Conservation (phyloP, 2,797 vertebrate species). For the Acomys russatus region DNA sequence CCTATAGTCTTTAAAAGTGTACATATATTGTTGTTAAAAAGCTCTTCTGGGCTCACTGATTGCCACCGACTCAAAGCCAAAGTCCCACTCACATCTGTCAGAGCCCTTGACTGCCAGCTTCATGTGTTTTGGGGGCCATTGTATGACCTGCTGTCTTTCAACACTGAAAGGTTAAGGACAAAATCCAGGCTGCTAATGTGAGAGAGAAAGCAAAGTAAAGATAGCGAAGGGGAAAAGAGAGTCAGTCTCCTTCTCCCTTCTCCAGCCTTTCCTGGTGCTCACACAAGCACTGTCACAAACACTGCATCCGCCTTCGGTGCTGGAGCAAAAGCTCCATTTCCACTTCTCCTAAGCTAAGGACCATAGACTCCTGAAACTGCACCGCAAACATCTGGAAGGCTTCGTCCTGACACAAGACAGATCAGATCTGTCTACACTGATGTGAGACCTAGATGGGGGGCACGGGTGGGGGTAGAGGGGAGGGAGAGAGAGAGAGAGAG, state of each 20-base stretch:
- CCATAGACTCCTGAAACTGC: background rate
- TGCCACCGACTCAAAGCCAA: background rate
- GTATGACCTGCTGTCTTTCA: background rate
- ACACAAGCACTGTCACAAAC: fast-evolving
- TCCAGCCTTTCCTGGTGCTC: background rate
- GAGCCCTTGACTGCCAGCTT: background rate
- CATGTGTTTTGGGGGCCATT: background rate
- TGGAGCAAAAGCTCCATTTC: background rate
- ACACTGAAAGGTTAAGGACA: background rate
- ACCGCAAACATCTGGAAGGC: background rate
- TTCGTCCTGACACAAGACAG: background rate
- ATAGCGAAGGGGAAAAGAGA: background rate
- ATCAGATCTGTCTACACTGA: background rate
- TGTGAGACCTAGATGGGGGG: background rate
- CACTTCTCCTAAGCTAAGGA: too few relatives aligned
- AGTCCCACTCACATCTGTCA: fast-evolving
- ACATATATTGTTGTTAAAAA: background rate
- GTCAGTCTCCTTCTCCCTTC: too few relatives aligned
- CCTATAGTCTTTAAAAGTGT: background rate
- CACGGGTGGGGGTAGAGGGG: too few relatives aligned
- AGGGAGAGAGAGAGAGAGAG: too few relatives aligned
- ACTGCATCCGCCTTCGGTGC: fast-evolving
- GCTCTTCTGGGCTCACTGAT: too few relatives aligned
- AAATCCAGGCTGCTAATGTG: background rate
- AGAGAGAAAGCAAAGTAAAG: background rate